phyloP scores from a whole-genome alignment of 2,888 invertebrate species.

The Catotricha subobsoleta region DNA sequence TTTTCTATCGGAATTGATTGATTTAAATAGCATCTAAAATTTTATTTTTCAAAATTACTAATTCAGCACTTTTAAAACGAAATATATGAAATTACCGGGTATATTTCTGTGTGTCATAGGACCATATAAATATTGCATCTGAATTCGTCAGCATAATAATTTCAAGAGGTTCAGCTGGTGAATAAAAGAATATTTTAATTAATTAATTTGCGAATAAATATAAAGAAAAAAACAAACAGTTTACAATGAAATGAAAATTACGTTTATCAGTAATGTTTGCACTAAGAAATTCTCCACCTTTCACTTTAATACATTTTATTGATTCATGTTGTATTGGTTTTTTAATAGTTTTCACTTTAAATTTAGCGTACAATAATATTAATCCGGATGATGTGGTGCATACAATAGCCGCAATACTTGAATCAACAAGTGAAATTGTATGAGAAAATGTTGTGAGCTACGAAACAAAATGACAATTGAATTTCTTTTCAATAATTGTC shows the following conservation, averaged over 20 bases:
- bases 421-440: slow-evolving; percentile 24
- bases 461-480: background rate
- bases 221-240: too few species aligned
- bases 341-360: slow-evolving; percentile 20
- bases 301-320: slow-evolving; percentile 19
- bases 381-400: slow-evolving; percentile 19
- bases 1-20: background rate
- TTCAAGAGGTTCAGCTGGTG: slow-evolving; percentile 16
- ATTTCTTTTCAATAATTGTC: background rate
- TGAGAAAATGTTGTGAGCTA: slow-evolving; percentile 15
- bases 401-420: slow-evolving; percentile 23
- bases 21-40: background rate
- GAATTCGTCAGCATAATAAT: slow-evolving; percentile 22
- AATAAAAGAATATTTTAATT: too few species aligned
- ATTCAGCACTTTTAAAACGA: too few species aligned
- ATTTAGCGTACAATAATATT: slow-evolving; percentile 21
- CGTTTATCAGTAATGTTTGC: slow-evolving; percentile 16
- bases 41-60: too few species aligned
- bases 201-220: too few species aligned
- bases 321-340: slow-evolving; percentile 21
- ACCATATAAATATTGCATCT: slow-evolving; percentile 26
- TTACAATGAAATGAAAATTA: too few species aligned
- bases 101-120: slow-evolving; percentile 24
- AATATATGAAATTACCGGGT: slow-evolving; percentile 19
- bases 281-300: slow-evolving; percentile 31